Percentiles rank a stretch among this genome's conserved stretches.
phyloP scores from a whole-genome alignment of 2,888 invertebrate genomes.

The Epiperipatus broadwayi region DNA sequence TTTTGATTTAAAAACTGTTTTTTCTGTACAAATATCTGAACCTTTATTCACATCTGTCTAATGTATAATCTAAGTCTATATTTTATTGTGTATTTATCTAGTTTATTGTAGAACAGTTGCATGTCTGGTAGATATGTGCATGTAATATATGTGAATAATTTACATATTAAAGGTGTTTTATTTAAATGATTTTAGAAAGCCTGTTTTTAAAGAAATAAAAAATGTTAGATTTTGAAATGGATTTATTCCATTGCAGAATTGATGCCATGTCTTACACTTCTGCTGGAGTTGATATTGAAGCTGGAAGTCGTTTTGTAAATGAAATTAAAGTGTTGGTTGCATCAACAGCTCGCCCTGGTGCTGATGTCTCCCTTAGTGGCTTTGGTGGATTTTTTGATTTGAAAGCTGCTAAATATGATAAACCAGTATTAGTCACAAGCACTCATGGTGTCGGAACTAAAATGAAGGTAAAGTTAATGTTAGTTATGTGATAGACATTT shows the following conservation, averaged over 20 bases:
- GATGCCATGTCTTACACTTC: constrained; percentile 77
- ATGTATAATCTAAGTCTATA: too few species aligned
- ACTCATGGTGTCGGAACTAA: constrained; percentile 35
- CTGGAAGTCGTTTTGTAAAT: constrained; percentile 66
- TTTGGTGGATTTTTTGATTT: constrained; percentile 84
- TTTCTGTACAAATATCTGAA: too few species aligned
- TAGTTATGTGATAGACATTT: constrained; percentile 20
- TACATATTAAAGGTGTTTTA: too few species aligned
- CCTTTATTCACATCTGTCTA: too few species aligned
- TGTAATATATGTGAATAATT: too few species aligned
- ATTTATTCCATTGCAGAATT: too few species aligned
- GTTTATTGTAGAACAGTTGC: too few species aligned
- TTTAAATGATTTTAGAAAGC: too few species aligned
- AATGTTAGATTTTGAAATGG: constrained; percentile 1
- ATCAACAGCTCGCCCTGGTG: constrained; percentile 54
- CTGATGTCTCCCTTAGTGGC: constrained; percentile 63
- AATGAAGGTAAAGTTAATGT: constrained; percentile 28
- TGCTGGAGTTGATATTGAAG: constrained; percentile 74
- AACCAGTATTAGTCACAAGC: constrained; percentile 29
- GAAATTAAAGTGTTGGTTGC: constrained; percentile 60
- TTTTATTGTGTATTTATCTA: too few species aligned
- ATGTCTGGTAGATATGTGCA: too few species aligned
- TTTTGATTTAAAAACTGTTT: too few species aligned
- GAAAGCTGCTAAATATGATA: constrained; percentile 37
- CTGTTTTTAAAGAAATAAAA: not conserved